Conservation (phyloP, 2,888 invertebrate genomes). For the Drosophila paucipuncta region DNA sequence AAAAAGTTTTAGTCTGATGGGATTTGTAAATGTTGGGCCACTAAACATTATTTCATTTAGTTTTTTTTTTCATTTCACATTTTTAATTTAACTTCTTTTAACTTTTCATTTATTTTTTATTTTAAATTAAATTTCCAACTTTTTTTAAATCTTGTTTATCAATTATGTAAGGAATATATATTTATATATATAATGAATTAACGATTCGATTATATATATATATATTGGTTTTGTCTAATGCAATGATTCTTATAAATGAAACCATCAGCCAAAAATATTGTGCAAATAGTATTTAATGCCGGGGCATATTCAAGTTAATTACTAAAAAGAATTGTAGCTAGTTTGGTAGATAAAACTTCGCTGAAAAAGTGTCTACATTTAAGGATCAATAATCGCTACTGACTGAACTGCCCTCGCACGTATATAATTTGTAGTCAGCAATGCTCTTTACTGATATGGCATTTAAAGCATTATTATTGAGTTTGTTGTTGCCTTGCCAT, state of each 20-base stretch:
- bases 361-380: neutral
- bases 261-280: neutral
- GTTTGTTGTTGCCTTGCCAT: constrained; percentile 59
- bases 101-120: neutral
- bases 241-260: neutral
- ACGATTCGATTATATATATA: no score
- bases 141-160: neutral
- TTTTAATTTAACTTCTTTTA: neutral
- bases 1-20: neutral
- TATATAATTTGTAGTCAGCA: constrained; percentile 76
- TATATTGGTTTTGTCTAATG: neutral
- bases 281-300: neutral
- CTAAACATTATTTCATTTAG: neutral
- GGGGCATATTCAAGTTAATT: neutral
- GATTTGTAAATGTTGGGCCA: neutral
- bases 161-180: neutral
- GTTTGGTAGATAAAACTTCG: neutral
- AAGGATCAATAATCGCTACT: neutral
- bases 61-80: neutral
- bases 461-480: constrained; percentile 74
- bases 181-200: no score
- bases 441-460: constrained; percentile 77
- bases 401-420: constrained; percentile 38
- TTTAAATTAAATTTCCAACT: neutral
- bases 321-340: neutral